Evolutionary conservation across 2,888 invertebrate species (phyloP).

Genomic region (Unio pictorum): DNA sequence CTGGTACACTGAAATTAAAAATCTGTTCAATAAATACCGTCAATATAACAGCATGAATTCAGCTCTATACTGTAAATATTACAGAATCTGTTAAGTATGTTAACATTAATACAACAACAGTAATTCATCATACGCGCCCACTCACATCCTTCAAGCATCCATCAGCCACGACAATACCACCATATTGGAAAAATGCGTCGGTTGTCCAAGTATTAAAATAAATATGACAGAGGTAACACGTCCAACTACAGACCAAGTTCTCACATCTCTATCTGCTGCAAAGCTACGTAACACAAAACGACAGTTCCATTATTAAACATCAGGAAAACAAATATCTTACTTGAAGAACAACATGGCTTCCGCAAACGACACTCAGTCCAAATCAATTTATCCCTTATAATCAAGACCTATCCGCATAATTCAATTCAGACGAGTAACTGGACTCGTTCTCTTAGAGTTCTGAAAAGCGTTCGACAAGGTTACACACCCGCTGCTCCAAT

Average conservation of each 20-base stretch:
- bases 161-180: slow-evolving; percentile 3
- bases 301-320: slow-evolving; percentile 2
- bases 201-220: not conserved
- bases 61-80: too few species aligned
- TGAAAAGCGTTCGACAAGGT: slow-evolving; percentile 6
- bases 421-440: not conserved
- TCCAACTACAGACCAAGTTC: slow-evolving; percentile 2
- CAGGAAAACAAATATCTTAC: slow-evolving; percentile 4
- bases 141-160: not conserved
- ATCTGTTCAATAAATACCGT: too few species aligned
- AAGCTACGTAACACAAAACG: too few species aligned
- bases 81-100: too few species aligned
- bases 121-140: not conserved
- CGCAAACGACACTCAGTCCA: slow-evolving; percentile 1
- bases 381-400: slow-evolving; percentile 7
- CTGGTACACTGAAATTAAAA: too few species aligned
- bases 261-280: not conserved
- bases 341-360: slow-evolving; percentile 9
- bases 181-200: slow-evolving; percentile 1
- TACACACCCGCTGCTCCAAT: not conserved
- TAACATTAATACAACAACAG: too few species aligned
- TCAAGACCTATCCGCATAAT: slow-evolving; percentile 2
- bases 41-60: too few species aligned
- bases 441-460: slow-evolving; percentile 1
- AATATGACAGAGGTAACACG: not conserved